A percentile compares a stretch with the other conserved stretches of the same genome.
These are phyloP conservation scores for Yponomeuta cagnagella DNA, from an alignment of 2,888 invertebrate genomes.

Conservation along the genomic window DNA sequence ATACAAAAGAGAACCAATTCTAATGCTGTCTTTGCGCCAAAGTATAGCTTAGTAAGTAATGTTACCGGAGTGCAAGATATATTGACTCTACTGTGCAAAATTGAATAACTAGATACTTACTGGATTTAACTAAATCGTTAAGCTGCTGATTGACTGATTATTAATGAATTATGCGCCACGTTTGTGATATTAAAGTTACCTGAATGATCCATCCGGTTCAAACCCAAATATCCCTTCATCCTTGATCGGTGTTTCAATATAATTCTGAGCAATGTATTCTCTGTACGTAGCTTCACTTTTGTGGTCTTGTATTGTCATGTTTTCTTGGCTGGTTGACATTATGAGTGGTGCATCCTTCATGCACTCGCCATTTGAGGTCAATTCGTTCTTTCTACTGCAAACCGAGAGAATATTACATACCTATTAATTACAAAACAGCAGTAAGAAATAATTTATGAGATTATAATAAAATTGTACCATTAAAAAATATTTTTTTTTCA, in stretches of 20 bases:
- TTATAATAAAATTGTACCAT: no score
- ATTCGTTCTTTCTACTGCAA: conserved; percentile 65
- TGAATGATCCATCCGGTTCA: conserved; percentile 69
- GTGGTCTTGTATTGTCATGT: conserved; percentile 70
- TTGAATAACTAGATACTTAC: background rate
- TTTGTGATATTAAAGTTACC: conserved; percentile 33
- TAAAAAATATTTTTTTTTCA: no score
- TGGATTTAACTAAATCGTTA: background rate
- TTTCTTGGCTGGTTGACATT: conserved; percentile 79
- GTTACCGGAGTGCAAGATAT: conserved; percentile 15
- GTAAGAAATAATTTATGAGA: no score
- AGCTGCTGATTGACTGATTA: background rate
- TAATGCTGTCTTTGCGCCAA: conserved; percentile 18
- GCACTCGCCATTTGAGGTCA: conserved; percentile 43
- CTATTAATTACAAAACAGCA: background rate
- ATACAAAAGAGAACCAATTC: conserved; percentile 21
- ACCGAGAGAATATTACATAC: conserved; percentile 8
- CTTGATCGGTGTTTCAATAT: conserved; percentile 75
- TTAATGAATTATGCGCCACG: background rate
- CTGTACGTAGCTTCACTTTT: conserved; percentile 62
- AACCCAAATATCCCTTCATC: conserved; percentile 76
- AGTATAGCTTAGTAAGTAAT: no score
- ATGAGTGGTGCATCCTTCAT: conserved; percentile 66
- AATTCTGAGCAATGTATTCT: conserved; percentile 63
- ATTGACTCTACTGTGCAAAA: background rate